Conservation (phyloP, 1,140 invertebrate genomes). For the Helicoverpa zea region DNA sequence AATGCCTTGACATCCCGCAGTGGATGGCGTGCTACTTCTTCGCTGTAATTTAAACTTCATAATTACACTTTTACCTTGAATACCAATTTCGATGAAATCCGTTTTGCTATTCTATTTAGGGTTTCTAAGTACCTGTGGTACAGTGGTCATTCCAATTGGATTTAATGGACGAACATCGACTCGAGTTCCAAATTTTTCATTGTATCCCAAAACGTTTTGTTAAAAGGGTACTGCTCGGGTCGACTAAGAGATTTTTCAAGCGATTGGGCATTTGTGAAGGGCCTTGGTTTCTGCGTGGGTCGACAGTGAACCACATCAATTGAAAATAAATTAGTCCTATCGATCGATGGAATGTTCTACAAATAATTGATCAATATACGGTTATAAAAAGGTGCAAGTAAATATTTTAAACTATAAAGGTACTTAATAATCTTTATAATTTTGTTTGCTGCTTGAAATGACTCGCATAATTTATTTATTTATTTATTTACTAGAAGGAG, state of each 20-base stretch:
- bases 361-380: neutral
- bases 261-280: constrained; percentile 34
- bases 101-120: constrained; percentile 6
- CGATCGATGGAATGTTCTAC: constrained; percentile 32
- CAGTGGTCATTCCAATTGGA: constrained; percentile 20
- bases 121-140: constrained; percentile 4
- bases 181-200: constrained; percentile 1
- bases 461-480: too few relatives aligned
- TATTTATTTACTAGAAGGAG: too few relatives aligned
- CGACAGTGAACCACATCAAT: constrained; percentile 25
- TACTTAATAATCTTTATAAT: too few relatives aligned
- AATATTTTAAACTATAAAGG: neutral
- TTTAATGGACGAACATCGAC: constrained; percentile 15
- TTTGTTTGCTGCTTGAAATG: too few relatives aligned
- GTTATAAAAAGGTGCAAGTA: neutral
- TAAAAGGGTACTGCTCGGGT: constrained; percentile 9
- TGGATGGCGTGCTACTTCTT: neutral
- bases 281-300: constrained; percentile 21
- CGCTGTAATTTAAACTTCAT: constrained; percentile 17
- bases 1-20: neutral
- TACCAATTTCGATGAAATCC: constrained; percentile 7
- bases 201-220: constrained; percentile 35
- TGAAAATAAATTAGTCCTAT: constrained; percentile 27
- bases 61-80: constrained; percentile 17
- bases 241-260: constrained; percentile 32